Percentiles rank a stretch among this genome's conserved stretches.
Evolutionary conservation across 2,888 invertebrate species (phyloP).

Genomic region (Laothoe populi): DNA sequence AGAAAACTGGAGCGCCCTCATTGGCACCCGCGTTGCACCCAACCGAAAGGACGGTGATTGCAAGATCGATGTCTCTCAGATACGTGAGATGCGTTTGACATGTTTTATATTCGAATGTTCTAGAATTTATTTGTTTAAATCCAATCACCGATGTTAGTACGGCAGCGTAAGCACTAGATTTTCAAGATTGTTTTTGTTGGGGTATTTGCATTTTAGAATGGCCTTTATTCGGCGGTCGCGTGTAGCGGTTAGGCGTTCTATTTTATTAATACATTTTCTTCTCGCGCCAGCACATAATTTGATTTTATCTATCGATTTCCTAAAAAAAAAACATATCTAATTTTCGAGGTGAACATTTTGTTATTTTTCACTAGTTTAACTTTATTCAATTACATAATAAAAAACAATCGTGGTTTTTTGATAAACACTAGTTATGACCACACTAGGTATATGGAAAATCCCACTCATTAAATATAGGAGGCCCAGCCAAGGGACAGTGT

Average conservation of each 20-base stretch:
- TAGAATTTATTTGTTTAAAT: constrained; percentile 28
- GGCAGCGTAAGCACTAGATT: neutral
- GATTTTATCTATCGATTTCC: no score
- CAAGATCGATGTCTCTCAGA: constrained; percentile 53
- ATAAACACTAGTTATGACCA: neutral
- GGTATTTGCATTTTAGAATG: neutral
- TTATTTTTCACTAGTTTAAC: neutral
- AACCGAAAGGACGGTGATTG: constrained; percentile 58
- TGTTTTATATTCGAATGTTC: constrained; percentile 32
- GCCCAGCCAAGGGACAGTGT: no score
- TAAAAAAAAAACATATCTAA: no score
- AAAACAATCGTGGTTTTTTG: constrained; percentile 1
- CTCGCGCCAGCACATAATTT: neutral
- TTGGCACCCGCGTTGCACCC: constrained; percentile 74
- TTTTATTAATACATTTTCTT: neutral
- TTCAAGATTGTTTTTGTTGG: neutral
- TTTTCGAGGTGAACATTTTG: no score
- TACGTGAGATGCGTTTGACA: constrained; percentile 39
- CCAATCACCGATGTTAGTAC: constrained; percentile 18
- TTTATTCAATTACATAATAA: neutral
- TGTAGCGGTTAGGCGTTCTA: neutral
- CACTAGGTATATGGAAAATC: neutral
- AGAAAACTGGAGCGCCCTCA: constrained; percentile 70
- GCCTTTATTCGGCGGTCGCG: neutral
- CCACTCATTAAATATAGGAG: no score